Evolutionary conservation across 2,113 vertebrate genomes (phyloP), one percentile per base, ranked within the genome.

Genomic region (Trogon surrucura): DNA sequence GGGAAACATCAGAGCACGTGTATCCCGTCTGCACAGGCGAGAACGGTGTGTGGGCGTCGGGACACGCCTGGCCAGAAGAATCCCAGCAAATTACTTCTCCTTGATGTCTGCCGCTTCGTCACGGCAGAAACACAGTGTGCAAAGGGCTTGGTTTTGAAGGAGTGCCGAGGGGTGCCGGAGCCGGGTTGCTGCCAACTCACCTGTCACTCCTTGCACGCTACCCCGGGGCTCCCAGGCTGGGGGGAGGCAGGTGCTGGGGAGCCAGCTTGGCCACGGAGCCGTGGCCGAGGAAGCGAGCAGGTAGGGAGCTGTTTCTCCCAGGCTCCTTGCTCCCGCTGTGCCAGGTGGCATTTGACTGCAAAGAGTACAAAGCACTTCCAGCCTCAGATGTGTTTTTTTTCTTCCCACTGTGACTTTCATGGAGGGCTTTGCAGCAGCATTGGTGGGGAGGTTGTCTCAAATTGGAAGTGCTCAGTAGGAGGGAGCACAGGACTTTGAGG

Each of bases 1-100:
- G 57, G 94, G 69, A 86, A 91, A 95, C 93, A 91, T 95, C 89
- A 95, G 95, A 95, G 95, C 95, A 96, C 93, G 93, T 96, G 96
- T 92, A 51, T 95, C 56, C 88, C 16, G 21, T 94, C 80, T 5
- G 0, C 86, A 71, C 34, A 36, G 83, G 83, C 2, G 34, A 93
- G 91, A 84, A 86, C 27, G 0, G 91, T 2, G 14, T 64, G 95
- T 96, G 94, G 95, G 96, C 3, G 80, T 79, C 1, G 1, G 91
- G 93, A 93, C 94, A 92, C 80, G 10, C 95, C 96, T 97, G 93
- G 48, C 95, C 95, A 92, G 93, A 96, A 96, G 94, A 89, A 96
- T 91, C 89, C 80, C 91, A 93, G 95, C 95, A 92, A 96, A 97
- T 97, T 97, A 91, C 84, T 87, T 64, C 94, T 96, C 83, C 95